A percentile compares a stretch with the other conserved stretches of the same genome.
Evolutionary conservation across 2,113 vertebrate genomes (phyloP).

Genomic region (Promerops cafer): DNA sequence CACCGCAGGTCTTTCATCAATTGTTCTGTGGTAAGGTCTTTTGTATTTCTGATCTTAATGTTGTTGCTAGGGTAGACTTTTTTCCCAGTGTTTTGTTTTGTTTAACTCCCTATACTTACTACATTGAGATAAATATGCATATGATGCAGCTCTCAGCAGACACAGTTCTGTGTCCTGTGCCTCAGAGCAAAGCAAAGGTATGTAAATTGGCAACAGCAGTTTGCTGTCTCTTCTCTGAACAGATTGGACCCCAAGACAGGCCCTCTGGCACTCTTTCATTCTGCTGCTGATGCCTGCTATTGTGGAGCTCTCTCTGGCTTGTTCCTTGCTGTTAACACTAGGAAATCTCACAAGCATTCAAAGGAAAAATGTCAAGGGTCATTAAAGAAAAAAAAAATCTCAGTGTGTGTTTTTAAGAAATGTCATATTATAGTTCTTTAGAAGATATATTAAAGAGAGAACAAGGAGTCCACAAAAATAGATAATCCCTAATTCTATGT

Average conservation of each 20-base stretch:
- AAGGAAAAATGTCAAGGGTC: background rate
- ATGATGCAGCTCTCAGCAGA: background rate
- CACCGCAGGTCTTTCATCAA: background rate
- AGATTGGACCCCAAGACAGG: background rate
- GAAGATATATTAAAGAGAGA: background rate
- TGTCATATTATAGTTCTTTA: background rate
- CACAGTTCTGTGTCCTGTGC: background rate
- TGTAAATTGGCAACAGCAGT: background rate
- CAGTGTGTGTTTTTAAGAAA: background rate
- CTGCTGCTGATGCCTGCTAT: background rate
- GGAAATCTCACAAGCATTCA: background rate
- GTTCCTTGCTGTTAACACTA: background rate
- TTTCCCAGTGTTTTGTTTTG: background rate
- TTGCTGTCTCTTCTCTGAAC: background rate
- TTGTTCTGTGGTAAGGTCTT: background rate
- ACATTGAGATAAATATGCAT: background rate
- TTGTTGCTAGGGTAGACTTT: background rate
- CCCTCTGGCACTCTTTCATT: background rate
- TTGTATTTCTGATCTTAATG: conserved; percentile 1
- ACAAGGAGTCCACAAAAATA: background rate
- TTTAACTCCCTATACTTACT: background rate
- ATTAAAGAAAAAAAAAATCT: background rate
- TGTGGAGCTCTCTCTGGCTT: background rate
- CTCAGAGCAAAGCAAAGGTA: background rate
- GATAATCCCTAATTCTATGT: background rate